Evolutionary conservation across 2,888 invertebrate species (phyloP).

Genomic region (Drosophila macrothrix): DNA sequence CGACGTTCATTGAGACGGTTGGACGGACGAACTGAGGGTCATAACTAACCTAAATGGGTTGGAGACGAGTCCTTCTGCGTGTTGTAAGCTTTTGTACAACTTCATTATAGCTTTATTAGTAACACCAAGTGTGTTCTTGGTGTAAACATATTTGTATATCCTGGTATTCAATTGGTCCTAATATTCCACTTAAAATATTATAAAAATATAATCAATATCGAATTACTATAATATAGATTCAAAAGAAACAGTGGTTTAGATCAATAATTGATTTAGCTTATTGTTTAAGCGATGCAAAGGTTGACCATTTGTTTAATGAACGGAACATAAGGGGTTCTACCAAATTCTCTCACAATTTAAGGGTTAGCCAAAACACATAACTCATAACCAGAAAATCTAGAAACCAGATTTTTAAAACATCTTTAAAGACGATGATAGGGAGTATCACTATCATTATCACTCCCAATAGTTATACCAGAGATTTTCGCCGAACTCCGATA

Average conservation of each 20-base stretch:
- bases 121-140: background rate
- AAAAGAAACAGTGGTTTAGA: background rate
- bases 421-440: background rate
- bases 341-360: background rate
- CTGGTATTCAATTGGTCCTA: background rate
- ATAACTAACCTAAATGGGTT: no score
- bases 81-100: background rate
- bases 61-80: no score
- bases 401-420: background rate
- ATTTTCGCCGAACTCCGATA: background rate
- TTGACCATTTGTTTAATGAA: background rate
- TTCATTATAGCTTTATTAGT: background rate
- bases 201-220: background rate
- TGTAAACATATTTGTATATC: background rate
- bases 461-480: background rate
- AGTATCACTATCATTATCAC: background rate
- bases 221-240: background rate
- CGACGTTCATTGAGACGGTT: no score
- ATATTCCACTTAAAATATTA: background rate
- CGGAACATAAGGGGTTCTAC: background rate
- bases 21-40: background rate
- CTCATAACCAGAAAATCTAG: background rate
- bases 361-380: background rate
- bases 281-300: background rate
- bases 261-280: background rate